A percentile compares a stretch with the other conserved stretches of the same genome.
These are phyloP conservation scores for Leptinotarsa texana DNA, from an alignment of 1,140 invertebrate genomes.

Conservation along the genomic window DNA sequence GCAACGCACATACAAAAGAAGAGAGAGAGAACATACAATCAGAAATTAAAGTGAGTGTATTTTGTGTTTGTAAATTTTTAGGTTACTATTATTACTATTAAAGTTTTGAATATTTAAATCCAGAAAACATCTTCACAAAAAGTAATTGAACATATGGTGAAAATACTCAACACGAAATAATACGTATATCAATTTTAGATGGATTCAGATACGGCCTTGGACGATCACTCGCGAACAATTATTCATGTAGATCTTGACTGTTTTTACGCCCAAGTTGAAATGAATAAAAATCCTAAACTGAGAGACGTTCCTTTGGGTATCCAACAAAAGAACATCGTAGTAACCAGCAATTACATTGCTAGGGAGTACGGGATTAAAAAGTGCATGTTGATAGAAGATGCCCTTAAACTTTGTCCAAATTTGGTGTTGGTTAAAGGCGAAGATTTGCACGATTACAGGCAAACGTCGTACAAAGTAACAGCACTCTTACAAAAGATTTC, in stretches of 20 bases:
- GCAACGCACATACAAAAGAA: no score
- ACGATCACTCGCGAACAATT: conserved; percentile 65
- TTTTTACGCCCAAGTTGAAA: conserved; percentile 85
- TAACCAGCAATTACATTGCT: conserved; percentile 80
- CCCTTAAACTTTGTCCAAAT: conserved; percentile 68
- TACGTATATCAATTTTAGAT: conserved; percentile 9
- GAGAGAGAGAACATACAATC: no score
- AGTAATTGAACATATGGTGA: no score
- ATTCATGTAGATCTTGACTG: conserved; percentile 79
- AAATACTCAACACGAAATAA: no score
- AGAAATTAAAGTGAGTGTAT: no score
- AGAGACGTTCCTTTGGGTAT: conserved; percentile 71
- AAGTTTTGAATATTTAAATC: no score
- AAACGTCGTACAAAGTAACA: conserved; percentile 71
- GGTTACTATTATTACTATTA: no score
- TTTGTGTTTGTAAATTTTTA: no score
- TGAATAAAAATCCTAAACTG: conserved; percentile 68
- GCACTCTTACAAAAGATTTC: conserved; percentile 69
- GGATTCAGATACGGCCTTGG: conserved; percentile 12
- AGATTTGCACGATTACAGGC: conserved; percentile 73
- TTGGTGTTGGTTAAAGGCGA: conserved; percentile 74
- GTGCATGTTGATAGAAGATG: conserved; percentile 73
- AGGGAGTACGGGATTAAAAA: conserved; percentile 72
- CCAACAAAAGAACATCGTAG: conserved; percentile 78
- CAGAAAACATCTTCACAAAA: no score